Base-by-base conservation (phyloP, 2,113 vertebrate species). In the Anguilla rostrata region DNA sequence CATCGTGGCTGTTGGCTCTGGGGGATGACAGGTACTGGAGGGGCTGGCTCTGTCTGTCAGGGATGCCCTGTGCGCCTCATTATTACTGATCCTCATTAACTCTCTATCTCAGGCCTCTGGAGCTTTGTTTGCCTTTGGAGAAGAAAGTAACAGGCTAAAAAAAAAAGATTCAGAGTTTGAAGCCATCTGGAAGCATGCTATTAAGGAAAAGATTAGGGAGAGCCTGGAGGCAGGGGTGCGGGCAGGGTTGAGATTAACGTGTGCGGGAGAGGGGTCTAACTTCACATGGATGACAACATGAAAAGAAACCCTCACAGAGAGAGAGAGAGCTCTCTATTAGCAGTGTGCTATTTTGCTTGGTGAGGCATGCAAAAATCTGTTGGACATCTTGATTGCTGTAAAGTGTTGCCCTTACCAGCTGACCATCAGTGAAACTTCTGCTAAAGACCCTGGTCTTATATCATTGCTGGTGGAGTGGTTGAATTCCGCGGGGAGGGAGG, bases 81-180 rank as follows among this genome's bases (percentile, higher is more conserved):
- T 75, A 71, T 71, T 71, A 75, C n/a, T 34, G 71, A 5, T 75
- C 71, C 71, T 75, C n/a, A 75, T 75, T 75, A 75, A 29, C 71
- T 34, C 26, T 75, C n/a, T 75, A n/a, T 26, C 29, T 75, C 71
- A 34, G 26, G n/a, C 2, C 71, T 75, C 71, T 34, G 71, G 71
- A 34, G 71, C 71, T 75, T 34, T 34, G 26, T 34, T 34, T 29
- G 71, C 71, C 5, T 75, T 75, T 14, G 71, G 71, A 75, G 71
- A 75, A 75, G 71, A 75, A 75, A 75, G 29, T 75, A 75, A 75
- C 34, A 75, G n/a, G 14, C 11, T 53, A 14, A 11, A 75, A 75
- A 34, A 34, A 75, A 34, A 75, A 75, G 71, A 75, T 75, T 34
- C 9, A 11, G 26, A n/a, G 71, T 75, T n/a, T 75, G 60, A 66